Base-by-base conservation (phyloP, 1,140 invertebrate species). In the Glomeris maerens region DNA sequence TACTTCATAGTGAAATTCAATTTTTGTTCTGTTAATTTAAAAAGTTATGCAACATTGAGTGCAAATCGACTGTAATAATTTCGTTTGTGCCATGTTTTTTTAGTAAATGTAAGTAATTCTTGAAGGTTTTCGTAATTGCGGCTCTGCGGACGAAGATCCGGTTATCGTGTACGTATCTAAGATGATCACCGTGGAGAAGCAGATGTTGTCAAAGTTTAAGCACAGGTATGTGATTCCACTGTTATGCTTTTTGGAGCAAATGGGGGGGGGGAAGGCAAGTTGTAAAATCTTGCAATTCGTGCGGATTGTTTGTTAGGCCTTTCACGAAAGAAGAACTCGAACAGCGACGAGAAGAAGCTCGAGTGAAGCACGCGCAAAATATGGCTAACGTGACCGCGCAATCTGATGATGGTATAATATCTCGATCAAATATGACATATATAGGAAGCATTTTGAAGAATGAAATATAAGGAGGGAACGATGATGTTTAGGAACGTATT, bases 131-230 rank as follows among this genome's bases (percentile, higher is more conserved):
- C 59, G 81, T 31, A 68, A 71, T 26, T 92, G 89, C 67, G 73
- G 76, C 64, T 68, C 76, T 56, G 47, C 53, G 14, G 70, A 72
- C 25, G 61, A 75, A 1, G 71, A 80, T 52, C 83, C 88, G 54
- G 70, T 88, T 10, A 84, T 97, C 61, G 78, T 86, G 44, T 97
- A 89, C 70, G 78, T 98, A 51, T 96, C 93, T 2, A 98, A 98
- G 75, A 91, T 93, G 85, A 85, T 90, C 71, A 77, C 81, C 50
- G 59, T 72, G 2, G 68, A 72, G 21, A 64, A 57, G 27, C 62
- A 61, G 31, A 36, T 31, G 28, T 54, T 70, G 13, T 64, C 68
- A 42, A 52, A 64, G 45, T 59, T 66, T 50, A 60, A 55, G 59
- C 58, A 60, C 52, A 63, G 60, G 66, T 65, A 57, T 41, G n/a